Conservation (phyloP, 2,888 invertebrate species). For the Drosophila pseudotalamancana region DNA sequence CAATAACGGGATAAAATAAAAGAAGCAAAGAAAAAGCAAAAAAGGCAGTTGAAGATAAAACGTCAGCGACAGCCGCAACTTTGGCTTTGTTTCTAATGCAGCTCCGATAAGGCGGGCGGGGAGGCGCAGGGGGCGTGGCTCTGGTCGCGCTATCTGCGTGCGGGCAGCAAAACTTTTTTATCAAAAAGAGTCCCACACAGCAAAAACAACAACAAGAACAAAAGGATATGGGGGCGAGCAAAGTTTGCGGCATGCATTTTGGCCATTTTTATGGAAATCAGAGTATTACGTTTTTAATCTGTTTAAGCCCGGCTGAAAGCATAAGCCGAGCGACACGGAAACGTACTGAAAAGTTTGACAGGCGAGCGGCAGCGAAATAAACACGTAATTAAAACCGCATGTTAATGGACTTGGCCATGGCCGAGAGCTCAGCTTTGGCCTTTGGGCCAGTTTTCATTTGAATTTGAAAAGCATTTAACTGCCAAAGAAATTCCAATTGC, state of each 20-base stretch:
- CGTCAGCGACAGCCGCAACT: constrained; percentile 60
- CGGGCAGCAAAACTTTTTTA: constrained; percentile 61
- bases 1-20: constrained; percentile 5
- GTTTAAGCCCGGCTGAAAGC: constrained; percentile 50
- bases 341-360: constrained; percentile 44
- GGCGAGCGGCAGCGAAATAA: constrained; percentile 59
- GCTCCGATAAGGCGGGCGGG: constrained; percentile 25
- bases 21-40: background rate
- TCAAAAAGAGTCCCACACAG: constrained; percentile 19
- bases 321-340: constrained; percentile 2
- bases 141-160: constrained; percentile 47
- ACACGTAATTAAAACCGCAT: constrained; percentile 76
- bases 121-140: background rate
- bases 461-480: constrained; percentile 37
- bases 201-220: background rate
- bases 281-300: constrained; percentile 70
- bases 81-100: constrained; percentile 54
- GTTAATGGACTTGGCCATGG: constrained; percentile 57
- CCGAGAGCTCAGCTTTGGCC: background rate
- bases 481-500: constrained; percentile 54
- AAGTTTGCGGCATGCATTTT: constrained; percentile 57
- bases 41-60: constrained; percentile 46
- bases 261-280: constrained; percentile 71
- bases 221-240: constrained; percentile 17
- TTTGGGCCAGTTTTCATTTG: constrained; percentile 26